Evolutionary conservation across 1,140 invertebrate genomes (phyloP).

Genomic region (Solenopsis fugax): DNA sequence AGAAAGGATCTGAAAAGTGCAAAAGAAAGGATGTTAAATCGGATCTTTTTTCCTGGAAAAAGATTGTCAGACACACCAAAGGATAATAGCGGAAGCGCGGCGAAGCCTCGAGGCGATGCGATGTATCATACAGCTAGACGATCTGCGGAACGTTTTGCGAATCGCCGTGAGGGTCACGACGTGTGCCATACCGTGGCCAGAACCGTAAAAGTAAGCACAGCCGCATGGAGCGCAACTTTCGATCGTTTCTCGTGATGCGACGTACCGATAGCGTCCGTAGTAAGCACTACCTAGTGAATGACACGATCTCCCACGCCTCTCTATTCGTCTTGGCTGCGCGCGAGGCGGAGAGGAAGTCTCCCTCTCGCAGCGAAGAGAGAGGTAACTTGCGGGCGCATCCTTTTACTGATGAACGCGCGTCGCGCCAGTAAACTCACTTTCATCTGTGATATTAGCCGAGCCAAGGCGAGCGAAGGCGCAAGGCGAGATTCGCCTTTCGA

Average conservation of each 20-base stretch:
- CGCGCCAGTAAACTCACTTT: slow-evolving; percentile 58
- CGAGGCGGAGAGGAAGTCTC: slow-evolving; percentile 39
- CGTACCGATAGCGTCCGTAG: slow-evolving; percentile 48
- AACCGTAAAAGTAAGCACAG: slow-evolving; percentile 35
- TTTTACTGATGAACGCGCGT: slow-evolving; percentile 52
- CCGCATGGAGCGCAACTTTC: slow-evolving; percentile 35
- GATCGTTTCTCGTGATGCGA: slow-evolving; percentile 61
- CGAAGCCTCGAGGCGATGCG: slow-evolving; percentile 19
- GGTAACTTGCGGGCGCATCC: slow-evolving; percentile 45
- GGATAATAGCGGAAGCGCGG: slow-evolving; percentile 48
- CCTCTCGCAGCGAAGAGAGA: slow-evolving; percentile 41
- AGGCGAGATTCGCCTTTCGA: slow-evolving; percentile 58
- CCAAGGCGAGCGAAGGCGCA: slow-evolving; percentile 26
- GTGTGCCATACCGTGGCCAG: not conserved
- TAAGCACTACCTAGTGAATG: slow-evolving; percentile 58
- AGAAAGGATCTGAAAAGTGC: not conserved
- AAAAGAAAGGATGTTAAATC: not conserved
- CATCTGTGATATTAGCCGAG: slow-evolving; percentile 62
- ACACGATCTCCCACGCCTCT: slow-evolving; percentile 63
- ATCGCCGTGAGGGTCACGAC: slow-evolving; percentile 50
- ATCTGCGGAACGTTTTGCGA: slow-evolving; percentile 24
- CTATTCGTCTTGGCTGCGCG: slow-evolving; percentile 34
- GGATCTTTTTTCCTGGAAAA: not conserved
- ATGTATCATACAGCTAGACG: slow-evolving; percentile 48
- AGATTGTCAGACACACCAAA: not conserved